phyloP scores from a whole-genome alignment of 35 echinoderm and acorn worm species.

The Stichopus chloronotus region DNA sequence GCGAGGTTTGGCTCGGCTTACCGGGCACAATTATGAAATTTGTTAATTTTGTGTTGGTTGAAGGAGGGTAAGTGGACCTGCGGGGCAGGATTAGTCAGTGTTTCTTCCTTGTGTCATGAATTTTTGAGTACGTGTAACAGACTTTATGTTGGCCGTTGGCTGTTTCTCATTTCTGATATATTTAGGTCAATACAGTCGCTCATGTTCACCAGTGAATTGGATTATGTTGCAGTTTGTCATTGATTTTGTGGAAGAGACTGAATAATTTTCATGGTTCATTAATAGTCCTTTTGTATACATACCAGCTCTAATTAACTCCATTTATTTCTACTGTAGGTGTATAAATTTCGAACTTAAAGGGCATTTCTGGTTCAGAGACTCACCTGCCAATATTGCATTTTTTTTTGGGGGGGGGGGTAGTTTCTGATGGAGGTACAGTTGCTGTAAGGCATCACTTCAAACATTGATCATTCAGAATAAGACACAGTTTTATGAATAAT shows the following conservation, averaged over 20 bases:
- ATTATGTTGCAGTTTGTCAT: not conserved
- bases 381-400: no score
- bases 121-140: slow-evolving; percentile 12
- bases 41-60: slow-evolving; percentile 37
- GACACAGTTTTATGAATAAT: no score
- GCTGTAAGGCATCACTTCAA: no score
- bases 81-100: slow-evolving; percentile 41
- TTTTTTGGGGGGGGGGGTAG: no score
- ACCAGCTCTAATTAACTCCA: no score
- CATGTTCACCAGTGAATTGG: not conserved
- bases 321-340: no score
- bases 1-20: slow-evolving; percentile 4
- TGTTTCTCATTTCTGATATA: not conserved
- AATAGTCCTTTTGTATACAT: no score
- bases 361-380: no score
- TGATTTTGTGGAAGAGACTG: not conserved
- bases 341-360: no score
- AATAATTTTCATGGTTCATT: not conserved
- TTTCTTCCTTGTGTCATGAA: slow-evolving; percentile 10
- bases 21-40: not conserved
- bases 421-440: no score
- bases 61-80: slow-evolving; percentile 46
- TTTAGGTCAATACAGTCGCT: slow-evolving; percentile 15
- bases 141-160: not conserved
- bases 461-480: no score